These are phyloP conservation scores for Drosophila falleni DNA, from an alignment of 2,888 invertebrate species.

Conservation along the genomic window DNA sequence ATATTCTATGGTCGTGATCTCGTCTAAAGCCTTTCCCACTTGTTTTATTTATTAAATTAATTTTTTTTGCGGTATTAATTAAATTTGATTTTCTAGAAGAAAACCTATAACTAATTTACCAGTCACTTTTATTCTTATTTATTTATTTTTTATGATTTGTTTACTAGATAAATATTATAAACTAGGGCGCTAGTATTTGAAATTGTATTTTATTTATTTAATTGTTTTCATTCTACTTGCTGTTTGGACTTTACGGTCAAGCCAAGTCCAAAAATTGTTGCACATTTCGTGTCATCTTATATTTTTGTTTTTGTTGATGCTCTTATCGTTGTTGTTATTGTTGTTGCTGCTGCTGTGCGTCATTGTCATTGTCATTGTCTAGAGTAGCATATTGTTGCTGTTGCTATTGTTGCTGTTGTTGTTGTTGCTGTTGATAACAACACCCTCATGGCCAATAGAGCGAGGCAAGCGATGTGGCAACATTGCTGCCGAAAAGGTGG, in stretches of 20 bases:
- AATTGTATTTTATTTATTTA: not conserved
- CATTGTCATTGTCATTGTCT: slow-evolving; percentile 46
- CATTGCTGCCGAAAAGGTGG: slow-evolving; percentile 33
- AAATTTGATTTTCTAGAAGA: too few relatives aligned
- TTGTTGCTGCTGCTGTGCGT: slow-evolving; percentile 20
- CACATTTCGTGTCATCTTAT: not conserved
- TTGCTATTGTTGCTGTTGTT: slow-evolving; percentile 16
- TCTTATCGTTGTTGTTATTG: slow-evolving; percentile 10
- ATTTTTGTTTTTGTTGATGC: not conserved
- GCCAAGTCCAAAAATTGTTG: slow-evolving; percentile 45
- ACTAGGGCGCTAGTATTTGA: too few relatives aligned
- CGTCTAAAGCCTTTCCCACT: too few relatives aligned
- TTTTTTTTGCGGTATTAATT: too few relatives aligned
- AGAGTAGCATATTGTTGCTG: slow-evolving; percentile 32
- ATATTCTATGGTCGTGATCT: too few relatives aligned
- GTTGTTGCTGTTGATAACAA: slow-evolving; percentile 61
- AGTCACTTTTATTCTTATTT: not conserved
- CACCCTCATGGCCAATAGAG: slow-evolving; percentile 80
- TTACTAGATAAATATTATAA: too few relatives aligned
- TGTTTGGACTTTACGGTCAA: slow-evolving; percentile 42
- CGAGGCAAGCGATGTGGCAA: slow-evolving; percentile 16
- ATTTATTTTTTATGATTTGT: not conserved
- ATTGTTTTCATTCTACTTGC: slow-evolving; percentile 7
- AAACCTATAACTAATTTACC: too few relatives aligned
- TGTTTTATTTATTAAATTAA: too few relatives aligned